Evolutionary conservation across 2,888 invertebrate species (phyloP).

Genomic region (Prenolepis imparis): DNA sequence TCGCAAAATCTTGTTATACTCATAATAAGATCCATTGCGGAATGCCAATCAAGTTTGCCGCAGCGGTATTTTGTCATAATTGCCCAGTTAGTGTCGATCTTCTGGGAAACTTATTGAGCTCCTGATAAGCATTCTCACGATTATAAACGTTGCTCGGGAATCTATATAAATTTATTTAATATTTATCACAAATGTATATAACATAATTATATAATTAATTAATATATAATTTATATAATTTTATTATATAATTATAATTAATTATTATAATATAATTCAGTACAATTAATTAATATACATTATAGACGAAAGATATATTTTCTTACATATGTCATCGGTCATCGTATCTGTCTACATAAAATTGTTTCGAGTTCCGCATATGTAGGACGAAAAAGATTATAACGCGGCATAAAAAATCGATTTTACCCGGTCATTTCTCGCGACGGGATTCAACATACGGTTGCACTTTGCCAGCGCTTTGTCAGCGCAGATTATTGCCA

Average conservation of each 20-base stretch:
- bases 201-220: background rate
- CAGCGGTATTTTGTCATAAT: background rate
- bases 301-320: background rate
- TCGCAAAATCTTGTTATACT: no score
- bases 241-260: no score
- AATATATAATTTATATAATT: no score
- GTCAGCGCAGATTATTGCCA: conserved; percentile 31
- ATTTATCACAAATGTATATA: background rate
- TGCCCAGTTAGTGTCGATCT: background rate
- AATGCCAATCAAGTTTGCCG: background rate
- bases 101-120: background rate
- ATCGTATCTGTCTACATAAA: background rate
- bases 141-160: background rate
- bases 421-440: conserved; percentile 16
- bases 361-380: background rate
- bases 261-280: background rate
- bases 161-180: background rate
- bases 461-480: conserved; percentile 24
- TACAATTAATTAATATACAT: background rate
- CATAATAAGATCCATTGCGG: no score
- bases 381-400: background rate
- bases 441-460: background rate
- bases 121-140: background rate
- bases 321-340: background rate
- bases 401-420: background rate